Percentiles rank a stretch among this genome's conserved stretches.
Conservation (phyloP, 2,113 vertebrate genomes). For the Myodes glareolus region DNA sequence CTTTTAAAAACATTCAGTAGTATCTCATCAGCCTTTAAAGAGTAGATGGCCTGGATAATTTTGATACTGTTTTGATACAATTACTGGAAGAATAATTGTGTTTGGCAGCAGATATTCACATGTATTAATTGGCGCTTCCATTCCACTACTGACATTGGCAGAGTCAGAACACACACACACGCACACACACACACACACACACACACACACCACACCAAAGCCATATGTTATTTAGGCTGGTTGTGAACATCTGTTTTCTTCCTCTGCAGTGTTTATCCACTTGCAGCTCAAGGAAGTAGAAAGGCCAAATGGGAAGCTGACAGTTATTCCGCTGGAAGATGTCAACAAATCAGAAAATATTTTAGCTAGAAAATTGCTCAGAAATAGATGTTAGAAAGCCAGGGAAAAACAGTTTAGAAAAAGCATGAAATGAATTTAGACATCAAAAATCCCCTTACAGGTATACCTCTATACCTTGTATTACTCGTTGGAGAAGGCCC, state of each 20-base stretch:
- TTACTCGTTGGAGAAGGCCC: slow-evolving; percentile 62
- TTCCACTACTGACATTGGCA: neutral
- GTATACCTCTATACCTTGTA: slow-evolving; percentile 27
- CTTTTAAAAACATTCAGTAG: slow-evolving; percentile 43
- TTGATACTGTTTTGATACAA: slow-evolving; percentile 37
- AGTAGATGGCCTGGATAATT: slow-evolving; percentile 7
- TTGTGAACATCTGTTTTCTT: slow-evolving; percentile 7
- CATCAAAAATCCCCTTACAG: slow-evolving; percentile 54
- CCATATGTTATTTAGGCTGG: slow-evolving; percentile 37
- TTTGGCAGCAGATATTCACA: slow-evolving; percentile 35
- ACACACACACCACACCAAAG: neutral
- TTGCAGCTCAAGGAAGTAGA: slow-evolving; percentile 45
- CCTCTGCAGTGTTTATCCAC: slow-evolving; percentile 44
- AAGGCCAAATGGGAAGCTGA: slow-evolving; percentile 65
- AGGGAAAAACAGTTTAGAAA: slow-evolving; percentile 66
- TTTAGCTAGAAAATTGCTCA: slow-evolving; percentile 62
- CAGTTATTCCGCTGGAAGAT: slow-evolving; percentile 62
- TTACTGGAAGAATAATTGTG: slow-evolving; percentile 45
- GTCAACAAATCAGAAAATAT: slow-evolving; percentile 68
- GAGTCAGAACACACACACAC: neutral
- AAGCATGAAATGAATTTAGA: slow-evolving; percentile 55
- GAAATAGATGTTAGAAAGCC: slow-evolving; percentile 71
- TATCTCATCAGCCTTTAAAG: slow-evolving; percentile 46
- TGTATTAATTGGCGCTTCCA: slow-evolving; percentile 34
- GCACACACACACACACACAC: slow-evolving; percentile 10